phyloP scores from a whole-genome alignment of 64 coral and sea anemone genomes.

The Montipora sp. region DNA sequence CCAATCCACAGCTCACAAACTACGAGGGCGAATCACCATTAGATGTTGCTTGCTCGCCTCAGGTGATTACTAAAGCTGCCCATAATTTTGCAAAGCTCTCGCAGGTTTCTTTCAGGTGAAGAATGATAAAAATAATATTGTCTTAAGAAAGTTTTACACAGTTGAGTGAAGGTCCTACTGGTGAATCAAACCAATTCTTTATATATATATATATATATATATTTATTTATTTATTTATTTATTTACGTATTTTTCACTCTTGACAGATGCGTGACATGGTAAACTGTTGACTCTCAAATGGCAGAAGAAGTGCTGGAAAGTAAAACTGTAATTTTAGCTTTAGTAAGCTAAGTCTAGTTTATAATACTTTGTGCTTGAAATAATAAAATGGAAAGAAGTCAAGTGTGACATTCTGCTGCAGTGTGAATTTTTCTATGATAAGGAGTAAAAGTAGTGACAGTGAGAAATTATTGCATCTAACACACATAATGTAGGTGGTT shows the following conservation, averaged over 20 bases:
- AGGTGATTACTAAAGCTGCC: slow-evolving; percentile 53
- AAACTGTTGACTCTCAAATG: neutral
- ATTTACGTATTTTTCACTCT: neutral
- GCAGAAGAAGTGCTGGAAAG: neutral
- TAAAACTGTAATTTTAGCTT: no score
- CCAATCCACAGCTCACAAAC: slow-evolving; percentile 68
- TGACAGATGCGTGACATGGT: slow-evolving; percentile 31
- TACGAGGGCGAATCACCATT: slow-evolving; percentile 71
- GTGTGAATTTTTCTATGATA: no score
- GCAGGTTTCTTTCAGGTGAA: slow-evolving; percentile 34
- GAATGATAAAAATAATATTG: neutral
- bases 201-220: no score
- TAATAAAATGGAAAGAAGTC: no score
- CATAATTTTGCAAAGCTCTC: slow-evolving; percentile 6
- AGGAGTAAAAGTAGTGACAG: no score
- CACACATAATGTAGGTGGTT: no score
- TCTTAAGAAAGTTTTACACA: neutral
- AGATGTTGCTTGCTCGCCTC: slow-evolving; percentile 50
- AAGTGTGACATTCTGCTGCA: no score
- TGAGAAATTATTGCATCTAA: no score
- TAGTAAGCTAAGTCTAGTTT: no score
- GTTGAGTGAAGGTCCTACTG: no score
- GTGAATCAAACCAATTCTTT: neutral
- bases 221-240: neutral
- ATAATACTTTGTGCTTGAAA: no score